phyloP scores from a whole-genome alignment of 30 jellyfish, hydroid and myxozoan genomes.

The Rhopilema esculentum region DNA sequence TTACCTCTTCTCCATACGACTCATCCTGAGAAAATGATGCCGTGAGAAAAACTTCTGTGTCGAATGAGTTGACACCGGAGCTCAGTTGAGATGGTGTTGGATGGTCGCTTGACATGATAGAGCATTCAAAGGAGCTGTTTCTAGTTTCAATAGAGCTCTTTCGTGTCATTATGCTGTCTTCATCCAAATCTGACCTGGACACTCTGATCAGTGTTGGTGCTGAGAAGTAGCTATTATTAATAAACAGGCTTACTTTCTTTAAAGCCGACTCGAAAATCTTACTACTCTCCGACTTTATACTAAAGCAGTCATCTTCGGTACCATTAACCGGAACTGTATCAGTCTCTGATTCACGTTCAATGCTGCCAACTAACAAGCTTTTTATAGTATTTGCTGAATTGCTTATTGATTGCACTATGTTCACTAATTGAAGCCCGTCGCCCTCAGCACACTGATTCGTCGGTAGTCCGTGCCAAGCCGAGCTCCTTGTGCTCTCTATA shows the following conservation, averaged over 20 bases:
- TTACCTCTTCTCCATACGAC: slow-evolving; percentile 40
- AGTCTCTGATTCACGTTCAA: slow-evolving; percentile 34
- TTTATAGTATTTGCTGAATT: slow-evolving; percentile 53
- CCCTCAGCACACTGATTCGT: slow-evolving; percentile 57
- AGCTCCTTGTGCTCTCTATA: slow-evolving; percentile 16
- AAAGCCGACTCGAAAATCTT: slow-evolving; percentile 56
- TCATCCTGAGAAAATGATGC: slow-evolving; percentile 59
- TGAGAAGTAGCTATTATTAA: slow-evolving; percentile 31
- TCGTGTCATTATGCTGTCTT: slow-evolving; percentile 35
- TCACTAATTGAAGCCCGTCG: slow-evolving; percentile 44
- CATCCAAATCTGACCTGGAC: slow-evolving; percentile 48
- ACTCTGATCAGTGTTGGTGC: slow-evolving; percentile 55
- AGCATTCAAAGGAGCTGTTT: slow-evolving; percentile 63
- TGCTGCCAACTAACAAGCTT: slow-evolving; percentile 3
- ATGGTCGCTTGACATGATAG: slow-evolving; percentile 46
- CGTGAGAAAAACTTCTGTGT: slow-evolving; percentile 29
- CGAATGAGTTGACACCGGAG: slow-evolving; percentile 62
- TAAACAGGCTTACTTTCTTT: slow-evolving; percentile 47
- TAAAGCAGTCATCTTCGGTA: slow-evolving; percentile 55
- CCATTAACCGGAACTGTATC: neutral
- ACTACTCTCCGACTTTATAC: slow-evolving; percentile 60
- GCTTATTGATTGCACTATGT: slow-evolving; percentile 54
- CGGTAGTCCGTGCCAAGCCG: slow-evolving; percentile 79
- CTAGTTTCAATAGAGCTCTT: slow-evolving; percentile 64
- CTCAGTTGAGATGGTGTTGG: slow-evolving; percentile 51